Base-by-base conservation (phyloP, 2,888 invertebrate species). In the Drosophila monieri region DNA sequence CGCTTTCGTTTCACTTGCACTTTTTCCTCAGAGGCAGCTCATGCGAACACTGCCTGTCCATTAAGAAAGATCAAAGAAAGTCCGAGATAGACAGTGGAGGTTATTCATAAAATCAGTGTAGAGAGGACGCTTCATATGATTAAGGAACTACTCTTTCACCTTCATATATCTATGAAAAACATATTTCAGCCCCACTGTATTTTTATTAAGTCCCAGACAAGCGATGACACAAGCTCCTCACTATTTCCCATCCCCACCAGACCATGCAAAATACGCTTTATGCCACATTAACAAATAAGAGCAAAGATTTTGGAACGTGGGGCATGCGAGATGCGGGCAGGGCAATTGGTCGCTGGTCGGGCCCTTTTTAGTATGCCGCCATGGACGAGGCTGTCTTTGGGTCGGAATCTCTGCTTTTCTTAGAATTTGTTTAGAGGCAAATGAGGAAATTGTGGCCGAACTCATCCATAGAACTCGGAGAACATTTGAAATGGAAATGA, bases 1-100 rank as follows among this genome's bases (percentile, higher is more conserved):
- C 76, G 76, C 62, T 85, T 81, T 49, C 41, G 32, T 48, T 62
- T 76, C 87, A 86, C 85, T 81, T 81, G 78, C 87, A 71, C 68
- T 81, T 78, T 76, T 81, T 15, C n/a, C 21, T 18, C 3, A 35
- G 6, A 23, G 6, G 32, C 43, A 37, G 23, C n/a, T 66, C 86
- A 80, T 81, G 48, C 43, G 47, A 51, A n/a, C 64, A 61, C 37
- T 68, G 73, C 71, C n/a, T 57, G 71, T 43, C 23, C 18, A 30
- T 30, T 10, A 52, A 67, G 47, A 74, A 62, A 79, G 78, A 86
- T 86, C 81, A 86, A 86, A 81, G 84, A 8, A 47, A 65, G 41
- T 10, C 47, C 46, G 46, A 35, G 64, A 32, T 60, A 68, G 56
- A 71, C 61, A 52, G 56, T 56, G 71, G 62, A 41, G 21, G 21